These are phyloP conservation scores for Etheostoma spectabile DNA, from an alignment of 2,113 vertebrate genomes.

Conservation along the genomic window DNA sequence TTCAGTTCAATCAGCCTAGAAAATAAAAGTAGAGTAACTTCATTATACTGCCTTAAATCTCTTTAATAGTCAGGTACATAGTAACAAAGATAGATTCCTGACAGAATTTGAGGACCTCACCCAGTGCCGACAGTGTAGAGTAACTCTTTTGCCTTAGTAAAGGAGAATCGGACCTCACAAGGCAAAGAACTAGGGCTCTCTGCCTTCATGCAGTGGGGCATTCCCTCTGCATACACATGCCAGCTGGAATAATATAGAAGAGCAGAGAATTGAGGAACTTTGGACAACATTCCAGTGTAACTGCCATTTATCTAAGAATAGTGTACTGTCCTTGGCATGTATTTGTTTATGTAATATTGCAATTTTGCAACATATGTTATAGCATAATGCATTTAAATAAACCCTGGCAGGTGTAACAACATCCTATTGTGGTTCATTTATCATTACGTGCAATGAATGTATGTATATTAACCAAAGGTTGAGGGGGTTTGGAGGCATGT, in stretches of 20 bases:
- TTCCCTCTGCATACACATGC: conserved; percentile 57
- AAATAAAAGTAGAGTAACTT: not conserved
- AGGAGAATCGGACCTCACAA: conserved; percentile 70
- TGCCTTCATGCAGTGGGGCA: conserved; percentile 58
- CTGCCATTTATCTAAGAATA: too few species aligned
- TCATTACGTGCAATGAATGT: not conserved
- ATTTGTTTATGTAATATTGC: too few species aligned
- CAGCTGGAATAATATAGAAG: conserved; percentile 55
- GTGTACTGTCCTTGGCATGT: too few species aligned
- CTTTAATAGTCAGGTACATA: not conserved
- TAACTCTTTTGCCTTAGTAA: conserved; percentile 65
- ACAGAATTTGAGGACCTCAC: conserved; percentile 32
- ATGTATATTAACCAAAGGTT: not conserved
- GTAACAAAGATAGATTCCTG: not conserved
- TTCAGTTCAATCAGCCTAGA: conserved; percentile 65
- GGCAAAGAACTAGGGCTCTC: conserved; percentile 36
- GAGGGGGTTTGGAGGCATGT: not conserved
- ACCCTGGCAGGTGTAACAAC: not conserved
- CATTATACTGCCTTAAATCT: not conserved
- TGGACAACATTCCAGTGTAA: not conserved
- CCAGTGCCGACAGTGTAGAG: conserved; percentile 8
- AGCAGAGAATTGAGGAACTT: not conserved
- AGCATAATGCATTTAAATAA: not conserved
- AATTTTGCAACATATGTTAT: not conserved
- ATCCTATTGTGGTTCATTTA: not conserved